Evolutionary conservation across 2,888 invertebrate genomes (phyloP).

Genomic region (Atherix ibis): DNA sequence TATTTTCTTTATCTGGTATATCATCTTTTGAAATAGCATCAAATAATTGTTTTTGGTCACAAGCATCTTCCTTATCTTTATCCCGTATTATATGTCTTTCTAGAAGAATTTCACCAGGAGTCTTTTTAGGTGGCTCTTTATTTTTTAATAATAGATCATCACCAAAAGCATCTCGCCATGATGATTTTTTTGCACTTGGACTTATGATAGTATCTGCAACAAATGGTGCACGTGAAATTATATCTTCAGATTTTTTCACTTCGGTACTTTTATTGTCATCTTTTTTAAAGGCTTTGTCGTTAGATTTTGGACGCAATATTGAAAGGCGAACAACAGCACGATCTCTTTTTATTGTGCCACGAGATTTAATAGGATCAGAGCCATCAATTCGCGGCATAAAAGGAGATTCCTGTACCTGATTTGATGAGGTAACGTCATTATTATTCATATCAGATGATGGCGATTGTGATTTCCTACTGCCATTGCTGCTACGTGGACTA

Average conservation of each 20-base stretch:
- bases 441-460: not conserved
- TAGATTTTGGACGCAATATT: conserved; percentile 34
- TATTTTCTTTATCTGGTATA: conserved; percentile 14
- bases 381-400: conserved; percentile 36
- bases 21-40: conserved; percentile 1
- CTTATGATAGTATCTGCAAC: too few relatives aligned
- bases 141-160: conserved; percentile 33
- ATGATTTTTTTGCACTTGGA: too few relatives aligned
- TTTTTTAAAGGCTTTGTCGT: conserved; percentile 15
- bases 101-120: conserved; percentile 55
- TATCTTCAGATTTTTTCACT: conserved; percentile 1
- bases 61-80: conserved; percentile 32
- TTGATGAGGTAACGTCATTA: conserved; percentile 5
- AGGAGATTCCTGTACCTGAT: conserved; percentile 16
- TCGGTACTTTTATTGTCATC: conserved; percentile 13
- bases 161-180: conserved; percentile 48
- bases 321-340: conserved; percentile 59
- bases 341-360: conserved; percentile 52
- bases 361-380: conserved; percentile 31
- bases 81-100: conserved; percentile 59
- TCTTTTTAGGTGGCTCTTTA: conserved; percentile 35
- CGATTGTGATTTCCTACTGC: too few relatives aligned
- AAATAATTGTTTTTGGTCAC: not conserved
- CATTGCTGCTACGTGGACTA: conserved; percentile 1
- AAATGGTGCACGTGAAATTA: too few relatives aligned